phyloP scores from a whole-genome alignment of 2,888 invertebrate genomes.

The Glomeris marginata region DNA sequence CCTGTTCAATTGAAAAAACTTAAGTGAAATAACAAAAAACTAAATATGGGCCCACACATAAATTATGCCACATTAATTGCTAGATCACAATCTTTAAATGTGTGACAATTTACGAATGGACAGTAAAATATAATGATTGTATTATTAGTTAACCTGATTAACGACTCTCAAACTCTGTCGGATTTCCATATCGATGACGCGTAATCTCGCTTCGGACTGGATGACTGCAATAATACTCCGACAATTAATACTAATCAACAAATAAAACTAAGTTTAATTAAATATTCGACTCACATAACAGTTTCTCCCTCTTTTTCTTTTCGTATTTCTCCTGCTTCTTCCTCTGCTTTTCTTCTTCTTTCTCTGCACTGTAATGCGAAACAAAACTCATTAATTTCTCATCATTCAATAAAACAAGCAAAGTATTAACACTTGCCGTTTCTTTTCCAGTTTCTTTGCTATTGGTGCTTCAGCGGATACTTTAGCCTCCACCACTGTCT shows the following conservation, averaged over 20 bases:
- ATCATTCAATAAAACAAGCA: too few relatives aligned
- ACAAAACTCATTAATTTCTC: too few relatives aligned
- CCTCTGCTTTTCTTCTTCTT: constrained; percentile 14
- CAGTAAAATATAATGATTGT: too few relatives aligned
- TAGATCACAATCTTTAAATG: too few relatives aligned
- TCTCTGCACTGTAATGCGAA: constrained; percentile 11
- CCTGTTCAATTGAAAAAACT: constrained; percentile 5
- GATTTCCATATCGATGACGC: constrained; percentile 6
- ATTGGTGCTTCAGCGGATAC: not conserved
- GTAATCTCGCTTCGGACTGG: constrained; percentile 9
- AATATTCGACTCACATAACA: constrained; percentile 4
- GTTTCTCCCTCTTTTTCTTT: constrained; percentile 13
- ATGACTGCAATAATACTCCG: constrained; percentile 7
- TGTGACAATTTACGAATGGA: too few relatives aligned
- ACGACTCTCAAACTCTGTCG: constrained; percentile 11
- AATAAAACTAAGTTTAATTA: too few relatives aligned
- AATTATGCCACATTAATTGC: too few relatives aligned
- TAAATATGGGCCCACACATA: too few relatives aligned
- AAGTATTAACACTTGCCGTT: not conserved
- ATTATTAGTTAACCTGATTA: constrained; percentile 14
- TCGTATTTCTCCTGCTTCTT: constrained; percentile 15
- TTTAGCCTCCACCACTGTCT: not conserved
- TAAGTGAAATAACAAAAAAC: not conserved
- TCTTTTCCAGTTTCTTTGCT: constrained; percentile 5
- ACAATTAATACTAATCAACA: not conserved